Evolutionary conservation across 2,888 invertebrate genomes (phyloP).

Genomic region (Drosophila heteroneura): DNA sequence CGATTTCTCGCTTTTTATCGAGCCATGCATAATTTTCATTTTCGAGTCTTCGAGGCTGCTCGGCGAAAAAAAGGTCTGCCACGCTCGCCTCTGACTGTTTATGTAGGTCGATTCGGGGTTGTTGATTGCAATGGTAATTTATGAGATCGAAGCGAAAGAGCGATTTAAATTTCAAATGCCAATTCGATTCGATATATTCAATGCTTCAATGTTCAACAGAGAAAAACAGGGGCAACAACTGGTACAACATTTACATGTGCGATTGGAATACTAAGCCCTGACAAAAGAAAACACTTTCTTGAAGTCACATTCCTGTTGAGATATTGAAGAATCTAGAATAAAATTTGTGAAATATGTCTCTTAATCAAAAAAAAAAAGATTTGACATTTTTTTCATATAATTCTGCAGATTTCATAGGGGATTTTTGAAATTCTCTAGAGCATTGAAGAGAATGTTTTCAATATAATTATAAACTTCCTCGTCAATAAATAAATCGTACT

Average conservation of each 20-base stretch:
- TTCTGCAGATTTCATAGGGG: neutral
- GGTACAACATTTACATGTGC: conserved; percentile 32
- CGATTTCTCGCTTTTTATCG: conserved; percentile 40
- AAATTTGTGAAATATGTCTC: neutral
- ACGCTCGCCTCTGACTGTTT: conserved; percentile 21
- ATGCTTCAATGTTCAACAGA: conserved; percentile 7
- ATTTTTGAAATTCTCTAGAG: neutral
- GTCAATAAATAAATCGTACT: neutral
- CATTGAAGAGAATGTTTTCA: neutral
- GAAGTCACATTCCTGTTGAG: neutral
- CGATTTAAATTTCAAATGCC: conserved; percentile 59
- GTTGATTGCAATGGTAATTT: conserved; percentile 52
- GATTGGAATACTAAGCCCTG: neutral
- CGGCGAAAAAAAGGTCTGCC: conserved; percentile 34
- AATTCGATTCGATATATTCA: conserved; percentile 35
- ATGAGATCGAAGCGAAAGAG: conserved; percentile 33
- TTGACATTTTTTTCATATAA: neutral
- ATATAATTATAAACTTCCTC: conserved; percentile 1
- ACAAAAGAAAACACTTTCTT: neutral
- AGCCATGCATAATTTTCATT: conserved; percentile 64
- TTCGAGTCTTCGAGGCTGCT: conserved; percentile 20
- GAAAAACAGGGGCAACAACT: conserved; percentile 23
- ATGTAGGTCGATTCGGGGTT: conserved; percentile 58
- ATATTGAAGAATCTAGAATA: neutral
- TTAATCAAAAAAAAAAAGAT: neutral